These are phyloP conservation scores for Lamproptera curius DNA, from an alignment of 2,888 invertebrate species.

Conservation along the genomic window DNA sequence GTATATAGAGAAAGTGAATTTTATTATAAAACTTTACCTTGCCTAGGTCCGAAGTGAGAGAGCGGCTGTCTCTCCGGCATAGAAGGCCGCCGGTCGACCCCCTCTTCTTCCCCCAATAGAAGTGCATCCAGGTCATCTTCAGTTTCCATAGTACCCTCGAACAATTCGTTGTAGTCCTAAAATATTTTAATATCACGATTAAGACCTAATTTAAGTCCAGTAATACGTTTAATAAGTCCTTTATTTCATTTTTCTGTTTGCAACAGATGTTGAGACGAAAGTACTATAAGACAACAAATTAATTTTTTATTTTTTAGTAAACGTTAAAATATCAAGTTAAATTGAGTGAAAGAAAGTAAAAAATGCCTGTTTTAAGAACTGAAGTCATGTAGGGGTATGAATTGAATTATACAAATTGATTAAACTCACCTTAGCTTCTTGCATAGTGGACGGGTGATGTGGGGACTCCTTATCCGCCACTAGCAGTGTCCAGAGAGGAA, in stretches of 20 bases:
- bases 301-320: too few relatives aligned
- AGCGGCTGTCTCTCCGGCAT: conserved; percentile 86
- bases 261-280: too few relatives aligned
- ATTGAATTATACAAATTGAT: too few relatives aligned
- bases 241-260: too few relatives aligned
- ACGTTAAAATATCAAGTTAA: too few relatives aligned
- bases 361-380: background rate
- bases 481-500: conserved; percentile 97
- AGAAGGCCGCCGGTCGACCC: conserved; percentile 81
- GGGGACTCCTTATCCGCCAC: conserved; percentile 95
- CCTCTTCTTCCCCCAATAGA: conserved; percentile 85
- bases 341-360: background rate
- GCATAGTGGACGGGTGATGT: conserved; percentile 72
- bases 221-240: too few relatives aligned
- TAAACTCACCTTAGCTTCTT: conserved; percentile 68
- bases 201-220: too few relatives aligned
- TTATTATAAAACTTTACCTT: too few relatives aligned
- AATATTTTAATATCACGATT: background rate
- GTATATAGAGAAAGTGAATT: too few relatives aligned
- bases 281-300: too few relatives aligned
- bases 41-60: conserved; percentile 92
- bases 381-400: too few relatives aligned
- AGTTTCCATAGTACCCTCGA: conserved; percentile 86
- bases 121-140: conserved; percentile 91
- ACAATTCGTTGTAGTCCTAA: conserved; percentile 92